These are phyloP conservation scores for Pachydiplax longipennis DNA, from an alignment of 2,888 invertebrate species.

Conservation along the genomic window DNA sequence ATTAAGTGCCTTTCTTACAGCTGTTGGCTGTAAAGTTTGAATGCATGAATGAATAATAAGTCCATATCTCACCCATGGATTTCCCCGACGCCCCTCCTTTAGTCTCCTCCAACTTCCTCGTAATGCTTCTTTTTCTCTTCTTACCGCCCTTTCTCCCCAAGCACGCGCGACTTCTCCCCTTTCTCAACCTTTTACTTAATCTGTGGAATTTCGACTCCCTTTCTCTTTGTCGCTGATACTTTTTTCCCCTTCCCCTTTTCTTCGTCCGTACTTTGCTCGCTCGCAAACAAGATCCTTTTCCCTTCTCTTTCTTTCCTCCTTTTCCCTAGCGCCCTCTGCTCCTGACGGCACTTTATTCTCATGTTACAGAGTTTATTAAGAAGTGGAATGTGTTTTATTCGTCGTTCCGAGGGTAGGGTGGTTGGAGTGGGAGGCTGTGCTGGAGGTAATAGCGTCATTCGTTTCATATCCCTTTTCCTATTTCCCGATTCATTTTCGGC, in stretches of 20 bases:
- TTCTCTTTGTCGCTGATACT: background rate
- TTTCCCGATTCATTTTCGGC: slow-evolving; percentile 1
- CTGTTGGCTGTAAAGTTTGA: slow-evolving; percentile 49
- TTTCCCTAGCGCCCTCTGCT: slow-evolving; percentile 38
- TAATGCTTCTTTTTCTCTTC: background rate
- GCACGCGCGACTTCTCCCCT: background rate
- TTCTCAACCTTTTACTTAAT: background rate
- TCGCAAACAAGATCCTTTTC: background rate
- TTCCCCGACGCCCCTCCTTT: background rate
- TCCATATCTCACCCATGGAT: slow-evolving; percentile 39
- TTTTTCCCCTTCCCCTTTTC: background rate
- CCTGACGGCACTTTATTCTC: slow-evolving; percentile 47
- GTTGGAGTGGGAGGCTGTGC: background rate
- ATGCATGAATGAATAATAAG: slow-evolving; percentile 50
- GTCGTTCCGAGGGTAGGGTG: background rate
- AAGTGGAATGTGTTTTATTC: slow-evolving; percentile 49
- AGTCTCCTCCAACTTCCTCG: background rate
- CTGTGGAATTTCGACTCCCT: background rate
- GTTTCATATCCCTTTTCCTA: background rate
- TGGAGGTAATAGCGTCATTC: slow-evolving; percentile 18
- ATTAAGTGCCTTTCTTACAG: slow-evolving; percentile 49
- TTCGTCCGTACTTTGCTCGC: background rate
- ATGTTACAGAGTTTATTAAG: slow-evolving; percentile 45
- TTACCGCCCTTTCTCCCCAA: background rate
- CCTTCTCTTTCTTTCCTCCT: background rate